A percentile compares a stretch with the other conserved stretches of the same genome.
These are phyloP conservation scores for Mastomys natalensis DNA, from an alignment of 2,113 vertebrate species.

Conservation along the genomic window DNA sequence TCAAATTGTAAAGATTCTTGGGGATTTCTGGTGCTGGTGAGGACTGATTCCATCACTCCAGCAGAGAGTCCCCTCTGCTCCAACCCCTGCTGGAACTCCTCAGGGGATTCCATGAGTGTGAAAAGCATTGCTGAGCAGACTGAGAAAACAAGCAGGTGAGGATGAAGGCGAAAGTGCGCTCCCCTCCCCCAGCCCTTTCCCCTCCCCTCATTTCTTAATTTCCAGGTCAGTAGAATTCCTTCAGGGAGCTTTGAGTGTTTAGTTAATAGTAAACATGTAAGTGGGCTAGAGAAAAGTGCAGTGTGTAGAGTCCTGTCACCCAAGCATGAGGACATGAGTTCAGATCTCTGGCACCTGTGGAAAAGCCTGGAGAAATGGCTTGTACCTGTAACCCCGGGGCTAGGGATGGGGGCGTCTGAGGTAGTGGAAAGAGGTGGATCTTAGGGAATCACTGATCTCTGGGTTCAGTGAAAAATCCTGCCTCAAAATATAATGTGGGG, in stretches of 20 bases:
- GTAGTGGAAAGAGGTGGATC: neutral
- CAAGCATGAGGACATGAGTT: neutral
- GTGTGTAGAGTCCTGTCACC: no score
- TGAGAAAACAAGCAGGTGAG: neutral
- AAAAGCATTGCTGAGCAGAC: neutral
- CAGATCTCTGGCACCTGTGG: neutral
- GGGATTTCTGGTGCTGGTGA: neutral
- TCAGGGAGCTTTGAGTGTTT: constrained; percentile 57
- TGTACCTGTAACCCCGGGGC: neutral
- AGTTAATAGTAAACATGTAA: constrained; percentile 39
- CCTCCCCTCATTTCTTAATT: neutral
- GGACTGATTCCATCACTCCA: neutral
- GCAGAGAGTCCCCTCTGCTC: neutral
- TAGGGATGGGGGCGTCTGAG: neutral
- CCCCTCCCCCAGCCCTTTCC: no score
- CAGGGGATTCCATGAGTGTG: neutral
- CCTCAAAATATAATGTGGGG: neutral
- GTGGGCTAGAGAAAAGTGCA: neutral
- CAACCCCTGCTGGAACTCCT: neutral
- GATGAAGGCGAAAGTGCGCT: neutral
- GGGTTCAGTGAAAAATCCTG: neutral
- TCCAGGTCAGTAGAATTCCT: constrained; percentile 65
- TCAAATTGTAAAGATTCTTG: neutral
- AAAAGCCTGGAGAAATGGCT: no score
- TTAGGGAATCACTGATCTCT: neutral